These are phyloP conservation scores for Salvelinus sp. DNA, from an alignment of 2,113 vertebrate species.

Conservation along the genomic window DNA sequence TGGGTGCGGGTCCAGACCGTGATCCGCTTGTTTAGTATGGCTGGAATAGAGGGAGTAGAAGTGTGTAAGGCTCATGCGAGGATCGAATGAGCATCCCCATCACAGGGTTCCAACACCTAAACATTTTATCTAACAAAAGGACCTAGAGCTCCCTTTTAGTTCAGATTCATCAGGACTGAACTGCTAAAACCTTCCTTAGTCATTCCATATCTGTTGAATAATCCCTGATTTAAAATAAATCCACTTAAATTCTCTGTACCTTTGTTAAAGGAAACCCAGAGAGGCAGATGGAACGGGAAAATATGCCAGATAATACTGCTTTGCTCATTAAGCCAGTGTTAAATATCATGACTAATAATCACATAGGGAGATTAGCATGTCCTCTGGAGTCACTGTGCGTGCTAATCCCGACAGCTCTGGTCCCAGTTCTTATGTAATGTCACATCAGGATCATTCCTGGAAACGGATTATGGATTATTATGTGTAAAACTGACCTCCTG, in stretches of 20 bases:
- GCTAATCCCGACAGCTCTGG: constrained; percentile 56
- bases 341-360: constrained; percentile 75
- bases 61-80: no score
- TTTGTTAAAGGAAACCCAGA: constrained; percentile 41
- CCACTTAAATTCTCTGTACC: constrained; percentile 34
- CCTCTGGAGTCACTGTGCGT: constrained; percentile 51
- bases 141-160: neutral
- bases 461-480: constrained; percentile 64
- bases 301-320: constrained; percentile 51
- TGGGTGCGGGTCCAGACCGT: no score
- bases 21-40: no score
- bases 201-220: constrained; percentile 40
- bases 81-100: no score
- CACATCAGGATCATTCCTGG: constrained; percentile 67
- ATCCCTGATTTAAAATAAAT: constrained; percentile 45
- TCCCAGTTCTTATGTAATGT: constrained; percentile 62
- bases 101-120: neutral
- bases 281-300: constrained; percentile 50
- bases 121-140: constrained; percentile 4
- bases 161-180: constrained; percentile 25
- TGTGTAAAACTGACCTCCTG: constrained; percentile 22
- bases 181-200: constrained; percentile 15
- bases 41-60: no score
- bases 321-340: constrained; percentile 62
- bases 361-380: constrained; percentile 64